A percentile compares a stretch with the other conserved stretches of the same genome.
These are phyloP conservation scores for Epinephelus cyanopodus DNA, from an alignment of 2,113 vertebrate species.

Conservation along the genomic window DNA sequence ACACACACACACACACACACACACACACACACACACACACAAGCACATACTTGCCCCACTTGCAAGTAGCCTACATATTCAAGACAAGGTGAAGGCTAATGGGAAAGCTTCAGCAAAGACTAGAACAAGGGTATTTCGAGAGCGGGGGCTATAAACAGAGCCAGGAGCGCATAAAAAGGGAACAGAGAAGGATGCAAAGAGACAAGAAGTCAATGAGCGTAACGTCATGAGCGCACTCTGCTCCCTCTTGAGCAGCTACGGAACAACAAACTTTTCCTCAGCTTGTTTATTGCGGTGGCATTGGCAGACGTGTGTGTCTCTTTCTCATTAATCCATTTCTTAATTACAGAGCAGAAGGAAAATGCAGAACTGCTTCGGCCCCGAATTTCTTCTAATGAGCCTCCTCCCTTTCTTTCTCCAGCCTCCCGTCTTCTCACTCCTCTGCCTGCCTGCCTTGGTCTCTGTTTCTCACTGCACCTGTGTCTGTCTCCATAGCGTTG, in stretches of 20 bases:
- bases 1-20: too few relatives aligned
- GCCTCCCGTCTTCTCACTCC: background rate
- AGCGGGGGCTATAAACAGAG: slow-evolving; percentile 25
- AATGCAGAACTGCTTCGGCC: slow-evolving; percentile 36
- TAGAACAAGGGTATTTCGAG: slow-evolving; percentile 28
- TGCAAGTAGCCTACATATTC: slow-evolving; percentile 23
- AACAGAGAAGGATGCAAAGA: slow-evolving; percentile 36
- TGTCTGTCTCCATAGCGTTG: background rate
- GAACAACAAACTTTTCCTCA: slow-evolving; percentile 56
- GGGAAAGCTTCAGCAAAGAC: slow-evolving; percentile 25
- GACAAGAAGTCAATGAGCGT: slow-evolving; percentile 44
- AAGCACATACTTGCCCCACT: slow-evolving; percentile 9
- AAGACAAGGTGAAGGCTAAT: slow-evolving; percentile 43
- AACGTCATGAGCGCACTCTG: slow-evolving; percentile 15
- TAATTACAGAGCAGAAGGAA: slow-evolving; percentile 73
- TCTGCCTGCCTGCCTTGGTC: slow-evolving; percentile 1
- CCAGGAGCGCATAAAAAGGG: background rate
- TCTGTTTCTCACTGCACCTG: slow-evolving; percentile 47
- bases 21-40: background rate
- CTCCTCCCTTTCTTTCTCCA: slow-evolving; percentile 23
- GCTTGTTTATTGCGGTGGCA: slow-evolving; percentile 57
- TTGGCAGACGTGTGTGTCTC: slow-evolving; percentile 50
- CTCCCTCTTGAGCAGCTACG: slow-evolving; percentile 1
- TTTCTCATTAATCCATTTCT: slow-evolving; percentile 72
- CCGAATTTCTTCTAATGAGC: slow-evolving; percentile 69